phyloP scores from a whole-genome alignment of 2,797 vertebrate species.

The Pseudotriccus pelzelni region DNA sequence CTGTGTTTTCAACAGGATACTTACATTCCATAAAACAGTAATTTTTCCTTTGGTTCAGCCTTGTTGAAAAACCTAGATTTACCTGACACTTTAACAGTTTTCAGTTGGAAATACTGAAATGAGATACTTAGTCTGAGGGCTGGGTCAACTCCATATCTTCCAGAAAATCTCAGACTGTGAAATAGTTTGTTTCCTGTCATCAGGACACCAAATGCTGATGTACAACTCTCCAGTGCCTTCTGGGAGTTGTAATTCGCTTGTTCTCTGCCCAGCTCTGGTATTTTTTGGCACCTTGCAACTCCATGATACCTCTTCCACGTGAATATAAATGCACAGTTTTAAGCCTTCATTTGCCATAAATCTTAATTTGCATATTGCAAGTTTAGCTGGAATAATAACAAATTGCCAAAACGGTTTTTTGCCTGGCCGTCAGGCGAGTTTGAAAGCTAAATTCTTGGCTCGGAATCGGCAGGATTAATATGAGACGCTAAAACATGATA shows the following conservation, averaged over 20 bases:
- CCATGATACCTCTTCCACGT: neutral
- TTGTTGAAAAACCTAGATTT: constrained; percentile 47
- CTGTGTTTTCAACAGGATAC: constrained; percentile 20
- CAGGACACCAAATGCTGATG: constrained; percentile 49
- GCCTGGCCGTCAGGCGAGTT: neutral
- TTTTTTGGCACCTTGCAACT: constrained; percentile 22
- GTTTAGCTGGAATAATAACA: constrained; percentile 26
- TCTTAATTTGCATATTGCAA: constrained; percentile 51
- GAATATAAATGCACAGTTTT: constrained; percentile 1
- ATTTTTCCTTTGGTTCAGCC: neutral
- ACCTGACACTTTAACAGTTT: constrained; percentile 30
- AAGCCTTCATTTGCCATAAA: constrained; percentile 24
- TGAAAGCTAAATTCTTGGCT: constrained; percentile 33
- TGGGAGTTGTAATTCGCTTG: neutral
- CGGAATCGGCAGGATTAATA: neutral
- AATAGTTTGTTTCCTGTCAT: constrained; percentile 64
- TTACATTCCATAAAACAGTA: neutral
- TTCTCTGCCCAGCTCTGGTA: constrained; percentile 22
- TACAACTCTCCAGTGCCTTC: constrained; percentile 27
- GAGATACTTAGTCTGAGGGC: constrained; percentile 16
- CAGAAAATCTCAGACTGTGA: constrained; percentile 59
- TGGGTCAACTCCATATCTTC: constrained; percentile 31
- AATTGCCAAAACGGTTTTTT: neutral
- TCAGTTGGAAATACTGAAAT: constrained; percentile 28
- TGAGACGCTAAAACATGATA: constrained; percentile 1